These are phyloP conservation scores for Muscina levida DNA, from an alignment of 2,888 invertebrate genomes.

Conservation along the genomic window DNA sequence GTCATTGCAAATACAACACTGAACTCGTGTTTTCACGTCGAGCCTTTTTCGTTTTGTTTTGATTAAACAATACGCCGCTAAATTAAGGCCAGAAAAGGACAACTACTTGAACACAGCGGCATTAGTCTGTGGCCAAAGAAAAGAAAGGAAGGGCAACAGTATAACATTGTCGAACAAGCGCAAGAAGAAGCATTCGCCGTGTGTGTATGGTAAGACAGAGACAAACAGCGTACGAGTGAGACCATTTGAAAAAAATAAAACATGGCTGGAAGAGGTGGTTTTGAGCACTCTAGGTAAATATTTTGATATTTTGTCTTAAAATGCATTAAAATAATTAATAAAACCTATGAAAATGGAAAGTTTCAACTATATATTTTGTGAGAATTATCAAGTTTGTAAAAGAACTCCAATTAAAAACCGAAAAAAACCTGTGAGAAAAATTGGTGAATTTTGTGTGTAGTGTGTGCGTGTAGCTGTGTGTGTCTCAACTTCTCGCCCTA, in stretches of 20 bases:
- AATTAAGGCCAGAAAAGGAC: slow-evolving; percentile 34
- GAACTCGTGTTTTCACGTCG: slow-evolving; percentile 40
- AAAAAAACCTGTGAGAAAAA: slow-evolving; percentile 40
- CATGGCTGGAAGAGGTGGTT: slow-evolving; percentile 94
- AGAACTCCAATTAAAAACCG: background rate
- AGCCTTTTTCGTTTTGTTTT: slow-evolving; percentile 56
- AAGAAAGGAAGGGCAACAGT: slow-evolving; percentile 16
- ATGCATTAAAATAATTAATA: slow-evolving; percentile 21
- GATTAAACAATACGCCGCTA: slow-evolving; percentile 56
- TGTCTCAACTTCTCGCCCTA: slow-evolving; percentile 40
- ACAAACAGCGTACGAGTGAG: slow-evolving; percentile 67
- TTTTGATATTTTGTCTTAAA: slow-evolving; percentile 66
- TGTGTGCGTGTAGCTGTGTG: slow-evolving; percentile 50
- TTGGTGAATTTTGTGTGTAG: slow-evolving; percentile 40
- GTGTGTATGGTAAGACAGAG: slow-evolving; percentile 60
- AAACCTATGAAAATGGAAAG: slow-evolving; percentile 26
- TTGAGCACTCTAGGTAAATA: slow-evolving; percentile 90
- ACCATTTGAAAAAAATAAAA: slow-evolving; percentile 82
- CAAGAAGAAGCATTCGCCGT: slow-evolving; percentile 71
- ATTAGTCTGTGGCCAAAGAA: background rate
- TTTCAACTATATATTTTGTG: slow-evolving; percentile 1
- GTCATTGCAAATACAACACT: slow-evolving; percentile 44
- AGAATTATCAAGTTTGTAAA: background rate
- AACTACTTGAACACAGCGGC: background rate
- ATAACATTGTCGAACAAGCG: slow-evolving; percentile 48